Evolutionary conservation across 2,797 vertebrate genomes (phyloP).

Genomic region (Phaenicophaeus curvirostris): DNA sequence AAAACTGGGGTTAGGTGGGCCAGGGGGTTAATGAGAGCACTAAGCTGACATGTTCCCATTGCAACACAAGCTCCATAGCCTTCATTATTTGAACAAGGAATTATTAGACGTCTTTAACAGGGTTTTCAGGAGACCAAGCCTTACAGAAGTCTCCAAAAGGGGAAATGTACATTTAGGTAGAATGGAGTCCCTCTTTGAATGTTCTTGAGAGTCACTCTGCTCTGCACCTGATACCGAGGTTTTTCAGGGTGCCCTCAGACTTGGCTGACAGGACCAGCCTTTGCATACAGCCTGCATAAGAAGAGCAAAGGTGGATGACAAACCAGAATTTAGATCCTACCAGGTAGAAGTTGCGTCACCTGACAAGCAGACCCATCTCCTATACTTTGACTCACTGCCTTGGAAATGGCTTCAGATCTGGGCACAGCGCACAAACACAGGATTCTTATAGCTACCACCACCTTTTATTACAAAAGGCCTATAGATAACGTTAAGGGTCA

Average conservation of each 20-base stretch:
- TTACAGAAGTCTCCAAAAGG: not conserved
- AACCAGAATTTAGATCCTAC: not conserved
- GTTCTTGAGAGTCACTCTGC: not conserved
- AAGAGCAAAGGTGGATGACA: rapidly evolving
- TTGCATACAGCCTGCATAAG: not conserved
- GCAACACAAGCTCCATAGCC: not conserved
- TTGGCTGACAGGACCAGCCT: not conserved
- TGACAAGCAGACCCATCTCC: not conserved
- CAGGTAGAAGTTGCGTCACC: not conserved
- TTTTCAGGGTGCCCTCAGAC: not conserved
- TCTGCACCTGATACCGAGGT: not conserved
- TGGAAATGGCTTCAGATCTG: not conserved
- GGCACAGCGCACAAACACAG: not conserved
- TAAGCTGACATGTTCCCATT: not conserved
- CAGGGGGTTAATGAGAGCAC: not conserved
- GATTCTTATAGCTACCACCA: not conserved
- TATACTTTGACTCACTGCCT: not conserved
- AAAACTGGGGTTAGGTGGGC: not conserved
- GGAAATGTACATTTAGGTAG: not conserved
- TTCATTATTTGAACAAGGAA: not conserved
- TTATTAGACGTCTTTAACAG: not conserved
- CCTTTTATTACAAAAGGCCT: not conserved
- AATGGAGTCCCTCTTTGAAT: not conserved
- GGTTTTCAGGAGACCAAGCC: not conserved
- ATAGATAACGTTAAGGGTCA: not conserved